Base-by-base conservation (phyloP, 2,113 vertebrate species). In the Baryphthengus martii region DNA sequence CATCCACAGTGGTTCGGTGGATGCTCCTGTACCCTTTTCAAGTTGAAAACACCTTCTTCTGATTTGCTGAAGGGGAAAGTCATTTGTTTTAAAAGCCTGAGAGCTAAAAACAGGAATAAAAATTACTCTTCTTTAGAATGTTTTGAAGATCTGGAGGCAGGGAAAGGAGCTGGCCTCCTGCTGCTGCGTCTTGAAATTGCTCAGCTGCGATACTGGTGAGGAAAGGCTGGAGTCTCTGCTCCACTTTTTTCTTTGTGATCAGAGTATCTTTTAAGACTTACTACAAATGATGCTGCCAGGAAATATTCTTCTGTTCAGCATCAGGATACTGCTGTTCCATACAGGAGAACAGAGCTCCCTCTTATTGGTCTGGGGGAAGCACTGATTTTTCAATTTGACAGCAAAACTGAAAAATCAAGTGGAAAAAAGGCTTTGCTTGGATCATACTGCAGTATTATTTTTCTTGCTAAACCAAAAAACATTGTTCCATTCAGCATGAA, bases 311-410 rank as follows among this genome's bases (percentile, higher is more conserved):
- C 68, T 88, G 66, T 71, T 90, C 65, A 86, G 70, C 80, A 83
- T 71, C 85, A 78, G 72, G 44, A 82, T 49, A 17, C 72, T 88
- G 78, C 55, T 82, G 67, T 66, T 95, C 72, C 1, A 0, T 75
- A 40, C 58, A 72, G 86, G 52, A 90, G 89, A 75, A 71, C 52
- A 95, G 58, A 91, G 71, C 63, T 91, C 49, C 35, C 58, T 47
- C 49, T 47, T 87, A 82, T 13, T 70, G 83, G 45, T 76, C 85
- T 83, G 23, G 9, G 26, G 61, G 31, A 90, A 86, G 5, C 88
- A 63, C 83, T 88, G 88, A 92, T 97, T 95, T 94, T 90, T 96
- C 95, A 94, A 92, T 84, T 80, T 93, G 90, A 94, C 90, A 93
- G 83, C 59, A 77, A 86, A 90, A 86, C 45, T 93, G 90, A 94